Base-by-base conservation (phyloP, 2,888 invertebrate genomes). In the Achlya flavicornis region DNA sequence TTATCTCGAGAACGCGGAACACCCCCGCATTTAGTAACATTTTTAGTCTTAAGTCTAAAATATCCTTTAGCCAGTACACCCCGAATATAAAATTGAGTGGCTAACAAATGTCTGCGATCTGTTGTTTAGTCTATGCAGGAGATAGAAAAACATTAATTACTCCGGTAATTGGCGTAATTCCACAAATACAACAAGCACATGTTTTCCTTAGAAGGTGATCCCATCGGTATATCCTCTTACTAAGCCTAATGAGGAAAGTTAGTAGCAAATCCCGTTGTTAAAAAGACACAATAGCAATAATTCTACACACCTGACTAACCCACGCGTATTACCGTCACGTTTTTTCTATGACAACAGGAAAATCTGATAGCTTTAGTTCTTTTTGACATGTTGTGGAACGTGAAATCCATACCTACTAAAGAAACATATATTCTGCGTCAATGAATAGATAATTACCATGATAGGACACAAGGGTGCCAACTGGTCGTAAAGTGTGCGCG, bases 401-500 rank as follows among this genome's bases (percentile, higher is more conserved):
- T 35, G 4, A 3, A 38, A 38, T 10, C 3, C 38, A 38, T 10
- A 10, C 7, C 7, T 38, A 5, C 5, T 35, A 38, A n/a, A n/a
- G n/a, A n/a, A n/a, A 7, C 7, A 10, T 14, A 14, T 43, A 43
- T 43, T 5, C 14, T 43, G 14, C 3, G 43, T 14, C 43, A 43
- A 63, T 63, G 14, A 32, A 57, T 14, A 12, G 32, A 35, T 64
- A 69, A 76, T 89, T 92, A 98, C 97, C 97, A 99, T 97, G 69
- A 99, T 98, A 0, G 99, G 99, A 80, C 99, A 99, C 7, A 99
- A 93, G 0, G 99, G 99, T 12, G 99, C 97, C 41, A 99, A 95
- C 87, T 99, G 99, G 89, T 99, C 99, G 85, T 99, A 99, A 0
- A 99, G 94, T 48, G 97, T 97, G 70, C 98, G 95, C 5, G 99